Percentiles rank a stretch among this genome's conserved stretches.
Conservation (phyloP, 2,888 invertebrate genomes). For the Drosophila monieri region DNA sequence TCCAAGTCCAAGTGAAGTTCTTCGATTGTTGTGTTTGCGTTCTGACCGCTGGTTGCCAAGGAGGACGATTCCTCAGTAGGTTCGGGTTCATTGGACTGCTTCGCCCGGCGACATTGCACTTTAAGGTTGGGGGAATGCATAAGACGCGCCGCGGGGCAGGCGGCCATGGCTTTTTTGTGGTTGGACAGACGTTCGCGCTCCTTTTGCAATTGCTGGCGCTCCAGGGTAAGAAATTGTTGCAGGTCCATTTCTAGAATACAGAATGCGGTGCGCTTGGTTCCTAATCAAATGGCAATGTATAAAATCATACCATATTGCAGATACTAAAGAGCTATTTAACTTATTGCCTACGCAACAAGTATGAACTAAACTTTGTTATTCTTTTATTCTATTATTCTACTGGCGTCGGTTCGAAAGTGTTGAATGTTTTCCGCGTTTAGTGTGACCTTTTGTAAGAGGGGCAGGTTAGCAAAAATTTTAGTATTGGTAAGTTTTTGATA, state of each 20-base stretch:
- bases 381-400: not conserved
- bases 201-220: constrained; percentile 60
- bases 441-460: constrained; percentile 7
- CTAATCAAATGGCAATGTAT: not conserved
- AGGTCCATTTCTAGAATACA: constrained; percentile 64
- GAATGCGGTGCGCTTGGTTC: not conserved
- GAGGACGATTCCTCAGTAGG: constrained; percentile 28
- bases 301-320: not conserved
- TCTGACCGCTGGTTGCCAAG: constrained; percentile 67
- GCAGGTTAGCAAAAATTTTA: not conserved
- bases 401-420: constrained; percentile 15
- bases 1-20: constrained; percentile 50
- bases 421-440: constrained; percentile 41
- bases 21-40: constrained; percentile 27
- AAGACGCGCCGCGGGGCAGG: constrained; percentile 63
- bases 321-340: not conserved
- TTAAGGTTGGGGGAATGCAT: constrained; percentile 51
- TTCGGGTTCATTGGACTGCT: constrained; percentile 61
- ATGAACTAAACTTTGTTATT: not conserved
- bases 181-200: constrained; percentile 61
- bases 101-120: constrained; percentile 59
- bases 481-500: not conserved
- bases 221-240: constrained; percentile 66
- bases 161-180: constrained; percentile 12
- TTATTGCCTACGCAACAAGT: not conserved